phyloP scores from a whole-genome alignment of 1,140 invertebrate species.

The Magallana angulata region DNA sequence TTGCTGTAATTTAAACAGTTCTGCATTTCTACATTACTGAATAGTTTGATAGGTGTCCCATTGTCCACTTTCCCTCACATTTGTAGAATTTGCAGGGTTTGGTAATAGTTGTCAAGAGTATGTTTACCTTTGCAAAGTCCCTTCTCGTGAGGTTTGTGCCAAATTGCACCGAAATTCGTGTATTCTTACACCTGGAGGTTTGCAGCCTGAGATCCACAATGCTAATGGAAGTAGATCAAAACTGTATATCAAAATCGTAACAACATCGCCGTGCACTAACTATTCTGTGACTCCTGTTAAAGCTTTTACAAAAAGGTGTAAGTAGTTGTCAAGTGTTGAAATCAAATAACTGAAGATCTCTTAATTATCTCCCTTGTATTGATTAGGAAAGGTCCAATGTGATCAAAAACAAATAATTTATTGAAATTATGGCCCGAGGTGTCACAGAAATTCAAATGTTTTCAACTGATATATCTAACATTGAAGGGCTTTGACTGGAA shows the following conservation, averaged over 20 bases:
- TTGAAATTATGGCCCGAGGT: neutral
- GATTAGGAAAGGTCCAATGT: neutral
- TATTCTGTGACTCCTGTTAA: conserved; percentile 1
- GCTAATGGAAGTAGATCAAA: conserved; percentile 9
- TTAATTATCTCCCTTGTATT: neutral
- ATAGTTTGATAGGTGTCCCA: conserved; percentile 11
- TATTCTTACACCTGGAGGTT: conserved; percentile 20
- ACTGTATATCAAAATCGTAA: neutral
- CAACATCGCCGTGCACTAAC: conserved; percentile 3
- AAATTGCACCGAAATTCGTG: conserved; percentile 4
- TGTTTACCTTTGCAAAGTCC: conserved; percentile 3
- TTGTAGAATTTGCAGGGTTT: conserved; percentile 25
- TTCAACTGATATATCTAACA: neutral
- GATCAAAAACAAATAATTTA: conserved; percentile 32
- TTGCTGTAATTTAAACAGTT: neutral
- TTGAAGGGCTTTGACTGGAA: too few relatives aligned
- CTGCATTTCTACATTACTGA: neutral
- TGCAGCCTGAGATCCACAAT: conserved; percentile 9
- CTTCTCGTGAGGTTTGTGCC: conserved; percentile 17
- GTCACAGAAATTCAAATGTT: neutral
- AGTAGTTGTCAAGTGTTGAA: conserved; percentile 35
- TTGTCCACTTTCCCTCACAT: neutral
- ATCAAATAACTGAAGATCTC: neutral
- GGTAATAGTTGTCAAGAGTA: conserved; percentile 27
- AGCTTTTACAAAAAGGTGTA: neutral